Evolutionary conservation across 2,113 vertebrate genomes (phyloP).

Genomic region (Colinus virginianus): DNA sequence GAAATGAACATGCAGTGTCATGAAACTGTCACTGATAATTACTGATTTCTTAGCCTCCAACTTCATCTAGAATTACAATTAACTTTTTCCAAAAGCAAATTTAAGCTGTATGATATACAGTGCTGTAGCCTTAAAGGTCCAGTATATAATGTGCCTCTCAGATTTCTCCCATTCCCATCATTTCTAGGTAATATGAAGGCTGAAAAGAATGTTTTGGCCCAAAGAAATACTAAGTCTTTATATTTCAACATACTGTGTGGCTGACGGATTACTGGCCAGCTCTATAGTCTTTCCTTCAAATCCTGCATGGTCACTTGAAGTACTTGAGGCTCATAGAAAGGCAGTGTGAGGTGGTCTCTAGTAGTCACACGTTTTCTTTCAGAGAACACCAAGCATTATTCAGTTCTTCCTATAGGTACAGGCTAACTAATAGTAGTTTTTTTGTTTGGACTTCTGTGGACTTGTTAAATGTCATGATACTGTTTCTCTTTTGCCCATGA

Average conservation of each 20-base stretch:
- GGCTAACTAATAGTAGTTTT: neutral
- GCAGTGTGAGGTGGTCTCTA: neutral
- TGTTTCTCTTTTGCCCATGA: neutral
- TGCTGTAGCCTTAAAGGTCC: neutral
- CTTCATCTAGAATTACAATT: neutral
- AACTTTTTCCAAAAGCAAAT: neutral
- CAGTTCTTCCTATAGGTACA: neutral
- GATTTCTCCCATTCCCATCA: neutral
- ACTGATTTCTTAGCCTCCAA: neutral
- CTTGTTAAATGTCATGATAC: neutral
- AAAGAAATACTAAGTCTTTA: neutral
- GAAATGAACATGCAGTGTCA: neutral
- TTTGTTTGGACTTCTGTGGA: neutral
- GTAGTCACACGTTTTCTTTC: neutral
- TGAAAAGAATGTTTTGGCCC: neutral
- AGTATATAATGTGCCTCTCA: neutral
- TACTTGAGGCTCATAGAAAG: neutral
- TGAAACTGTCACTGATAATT: neutral
- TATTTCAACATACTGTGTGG: neutral
- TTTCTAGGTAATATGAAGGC: neutral
- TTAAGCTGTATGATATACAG: neutral
- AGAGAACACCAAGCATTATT: neutral
- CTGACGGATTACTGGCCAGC: neutral
- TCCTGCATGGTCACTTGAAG: neutral
- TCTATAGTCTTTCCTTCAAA: conserved; percentile 3